These are phyloP conservation scores for Brachionichthys hirsutus DNA, from an alignment of 2,113 vertebrate species.

Conservation along the genomic window DNA sequence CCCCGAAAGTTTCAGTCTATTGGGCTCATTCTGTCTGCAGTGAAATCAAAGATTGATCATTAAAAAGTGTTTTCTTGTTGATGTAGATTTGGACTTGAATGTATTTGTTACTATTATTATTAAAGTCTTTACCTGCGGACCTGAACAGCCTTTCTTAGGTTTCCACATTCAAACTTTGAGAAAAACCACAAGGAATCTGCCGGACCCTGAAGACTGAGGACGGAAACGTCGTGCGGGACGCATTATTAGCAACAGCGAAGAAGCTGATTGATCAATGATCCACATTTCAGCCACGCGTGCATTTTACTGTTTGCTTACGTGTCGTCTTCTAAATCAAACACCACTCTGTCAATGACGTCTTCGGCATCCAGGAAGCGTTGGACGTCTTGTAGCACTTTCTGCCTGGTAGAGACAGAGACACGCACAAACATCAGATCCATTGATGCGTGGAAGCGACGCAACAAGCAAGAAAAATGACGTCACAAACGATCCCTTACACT, in stretches of 20 bases:
- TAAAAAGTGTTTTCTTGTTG: no score
- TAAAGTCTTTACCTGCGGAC: slow-evolving; percentile 88
- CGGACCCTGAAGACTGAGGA: slow-evolving; percentile 63
- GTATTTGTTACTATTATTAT: no score
- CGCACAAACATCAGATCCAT: neutral
- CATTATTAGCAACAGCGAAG: neutral
- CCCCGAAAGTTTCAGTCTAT: no score
- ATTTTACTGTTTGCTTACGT: slow-evolving; percentile 68
- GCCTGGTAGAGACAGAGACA: slow-evolving; percentile 68
- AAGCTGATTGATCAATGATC: no score
- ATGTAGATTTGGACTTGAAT: no score
- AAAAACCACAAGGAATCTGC: slow-evolving; percentile 79
- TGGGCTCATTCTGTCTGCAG: no score
- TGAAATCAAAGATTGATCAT: no score
- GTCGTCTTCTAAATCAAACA: slow-evolving; percentile 86
- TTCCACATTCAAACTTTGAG: slow-evolving; percentile 90
- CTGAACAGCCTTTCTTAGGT: slow-evolving; percentile 89
- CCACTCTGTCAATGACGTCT: slow-evolving; percentile 81
- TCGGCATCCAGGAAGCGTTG: slow-evolving; percentile 79
- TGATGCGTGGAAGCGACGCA: no score
- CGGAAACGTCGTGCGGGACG: neutral
- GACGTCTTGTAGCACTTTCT: slow-evolving; percentile 88
- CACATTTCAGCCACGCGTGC: neutral
- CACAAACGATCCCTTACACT: no score
- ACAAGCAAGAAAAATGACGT: no score